Base-by-base conservation (phyloP, 2,888 invertebrate species). In the Tetramorium bicarinatum region DNA sequence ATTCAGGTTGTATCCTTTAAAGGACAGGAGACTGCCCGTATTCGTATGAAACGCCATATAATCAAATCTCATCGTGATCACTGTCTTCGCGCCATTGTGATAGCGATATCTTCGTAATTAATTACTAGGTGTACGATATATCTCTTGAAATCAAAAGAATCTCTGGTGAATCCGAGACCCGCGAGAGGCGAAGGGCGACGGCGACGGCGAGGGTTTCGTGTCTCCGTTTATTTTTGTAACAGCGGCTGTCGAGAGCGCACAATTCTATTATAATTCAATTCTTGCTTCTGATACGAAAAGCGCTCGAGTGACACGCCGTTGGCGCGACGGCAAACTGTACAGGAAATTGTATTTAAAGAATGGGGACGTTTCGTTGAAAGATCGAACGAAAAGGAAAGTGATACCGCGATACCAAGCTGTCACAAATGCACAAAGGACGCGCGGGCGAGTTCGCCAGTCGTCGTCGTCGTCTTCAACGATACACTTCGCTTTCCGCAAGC, bases 21-120 rank as follows among this genome's bases (percentile, higher is more conserved):
- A 59, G 79, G 87, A 90, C 82, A 83, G 80, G 77, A 84, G 85
- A 41, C 74, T 85, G 72, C 84, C 90, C 72, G 86, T 90, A 66
- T 91, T 88, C 83, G 87, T 87, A 85, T 90, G 25, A 84, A 52
- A 49, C 38, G 47, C 13, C 18, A 29, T 54, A 38, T 77, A 67
- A 67, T 79, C 61, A 62, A 80, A 38, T 47, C n/a, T 41, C 52
- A 80, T 62, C 74, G 76, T 76, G 77, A 69, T 56, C 74, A 69
- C 75, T 85, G 77, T 82, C 87, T 85, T 81, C 67, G 76, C 74
- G 82, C 80, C 77, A 47, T 66, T 80, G 83, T 72, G 84, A 83
- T 86, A 79, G 71, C 49, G 82, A 69, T 85, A 79, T 69, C 84
- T 75, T 85, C 66, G 52, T 87, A 71, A 83, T 81, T 85, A 71